Evolutionary conservation across 2,888 invertebrate genomes (phyloP), one percentile per base, ranked within the genome.

Genomic region (Cremastinae sp.): DNA sequence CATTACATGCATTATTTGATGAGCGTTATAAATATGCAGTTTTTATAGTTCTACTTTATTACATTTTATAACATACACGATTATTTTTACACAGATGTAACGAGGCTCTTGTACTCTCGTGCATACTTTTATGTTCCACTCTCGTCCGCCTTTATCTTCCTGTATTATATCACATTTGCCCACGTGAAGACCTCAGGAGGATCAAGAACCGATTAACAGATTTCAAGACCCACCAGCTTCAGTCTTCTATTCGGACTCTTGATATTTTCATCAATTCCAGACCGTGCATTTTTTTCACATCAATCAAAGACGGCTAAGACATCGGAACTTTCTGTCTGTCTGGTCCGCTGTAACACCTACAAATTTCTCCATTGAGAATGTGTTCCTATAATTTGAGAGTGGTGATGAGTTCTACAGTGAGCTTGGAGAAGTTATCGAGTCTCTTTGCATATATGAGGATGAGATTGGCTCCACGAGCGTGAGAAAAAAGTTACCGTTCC

Each of bases 31-130:
- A 73, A 69, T 74, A 64, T 51, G 10, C 9, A 39, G n/a, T 53
- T 74, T 55, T 69, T 69, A 68, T 74, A 64, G 62, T 64, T 20
- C 45, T 64, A 65, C 69, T 76, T 74, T 76, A 55, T 69, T 69
- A 51, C 61, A 55, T 59, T 71, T 74, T 69, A 61, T 74, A 49
- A 61, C 49, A 47, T 22, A 47, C 47, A 35, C 47, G 10, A 16
- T 61, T 45, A 14, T 28, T 64, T 39, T 45, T 28, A 20, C 39
- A 51, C 41, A 10, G 14, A 22, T 10, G 28, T 28, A 28, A 28
- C 28, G 28, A 28, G 28, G 28, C 28, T 28, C 28, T 22, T 51
- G 51, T 47, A 37, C n/a, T 28, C 12, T n/a, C 14, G 10, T 3
- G 18, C 16, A 2, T 18, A 49, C 28, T 28, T 28, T 28, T 28